A percentile compares a stretch with the other conserved stretches of the same genome.
These are phyloP conservation scores for Leptoclinus maculatus DNA, from an alignment of 2,797 vertebrate species.

Conservation along the genomic window DNA sequence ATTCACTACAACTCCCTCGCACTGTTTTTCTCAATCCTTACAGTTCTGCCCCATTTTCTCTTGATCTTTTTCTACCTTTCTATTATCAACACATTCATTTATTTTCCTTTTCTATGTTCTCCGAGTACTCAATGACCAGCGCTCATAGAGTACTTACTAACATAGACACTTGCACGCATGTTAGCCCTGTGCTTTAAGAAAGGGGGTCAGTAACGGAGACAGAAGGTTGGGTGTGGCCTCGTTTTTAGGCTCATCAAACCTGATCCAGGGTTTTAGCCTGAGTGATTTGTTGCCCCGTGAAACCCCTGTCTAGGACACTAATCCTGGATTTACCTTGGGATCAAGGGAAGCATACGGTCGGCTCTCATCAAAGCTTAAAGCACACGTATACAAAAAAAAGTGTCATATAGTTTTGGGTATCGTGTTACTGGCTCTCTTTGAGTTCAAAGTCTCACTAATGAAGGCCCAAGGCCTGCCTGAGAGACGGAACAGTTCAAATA, in stretches of 20 bases:
- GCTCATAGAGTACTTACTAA: not conserved
- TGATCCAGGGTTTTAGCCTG: conserved; percentile 34
- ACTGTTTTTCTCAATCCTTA: not conserved
- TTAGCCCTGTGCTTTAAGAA: conserved; percentile 22
- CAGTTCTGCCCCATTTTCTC: conserved; percentile 4
- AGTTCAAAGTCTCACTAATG: conserved; percentile 55
- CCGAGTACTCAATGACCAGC: not conserved
- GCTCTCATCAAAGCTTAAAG: conserved; percentile 39
- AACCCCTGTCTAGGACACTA: conserved; percentile 59
- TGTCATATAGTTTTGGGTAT: conserved; percentile 65
- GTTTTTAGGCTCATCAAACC: conserved; percentile 40
- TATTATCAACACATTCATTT: not conserved
- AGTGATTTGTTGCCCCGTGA: conserved; percentile 65
- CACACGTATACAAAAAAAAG: conserved; percentile 52
- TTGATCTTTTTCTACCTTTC: not conserved
- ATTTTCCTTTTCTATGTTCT: not conserved
- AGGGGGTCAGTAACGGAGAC: not conserved
- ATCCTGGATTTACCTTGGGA: conserved; percentile 73
- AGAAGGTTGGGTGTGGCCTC: conserved; percentile 36
- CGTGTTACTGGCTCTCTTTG: conserved; percentile 69
- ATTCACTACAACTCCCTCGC: not conserved
- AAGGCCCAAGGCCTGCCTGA: conserved; percentile 29
- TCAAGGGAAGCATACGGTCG: conserved; percentile 62
- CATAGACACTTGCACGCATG: not conserved
- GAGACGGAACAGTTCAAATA: conserved; percentile 36